Conservation (phyloP, 2,797 vertebrate species). For the Myotis planiceps region DNA sequence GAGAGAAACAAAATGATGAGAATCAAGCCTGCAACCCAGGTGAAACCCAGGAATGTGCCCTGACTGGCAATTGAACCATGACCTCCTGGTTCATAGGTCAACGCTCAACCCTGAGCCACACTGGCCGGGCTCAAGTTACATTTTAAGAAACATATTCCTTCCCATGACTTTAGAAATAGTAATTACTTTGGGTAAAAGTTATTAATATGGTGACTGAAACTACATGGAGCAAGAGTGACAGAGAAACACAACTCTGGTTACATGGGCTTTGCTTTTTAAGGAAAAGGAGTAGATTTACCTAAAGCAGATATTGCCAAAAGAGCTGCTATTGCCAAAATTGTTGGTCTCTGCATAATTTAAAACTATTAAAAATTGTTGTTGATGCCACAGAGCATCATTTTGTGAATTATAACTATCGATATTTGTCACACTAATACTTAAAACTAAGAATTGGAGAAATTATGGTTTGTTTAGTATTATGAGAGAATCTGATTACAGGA, state of each 20-base stretch:
- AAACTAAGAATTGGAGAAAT: background rate
- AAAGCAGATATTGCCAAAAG: background rate
- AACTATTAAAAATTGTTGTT: background rate
- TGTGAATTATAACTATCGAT: background rate
- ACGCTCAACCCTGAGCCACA: too few relatives aligned
- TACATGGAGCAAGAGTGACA: background rate
- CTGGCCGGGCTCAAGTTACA: background rate
- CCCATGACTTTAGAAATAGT: background rate
- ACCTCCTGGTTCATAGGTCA: too few relatives aligned
- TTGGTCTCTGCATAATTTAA: background rate
- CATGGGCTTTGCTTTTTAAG: background rate
- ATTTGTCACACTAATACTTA: background rate
- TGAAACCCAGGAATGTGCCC: too few relatives aligned
- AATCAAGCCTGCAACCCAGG: too few relatives aligned
- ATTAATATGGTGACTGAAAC: background rate
- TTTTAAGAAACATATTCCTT: background rate
- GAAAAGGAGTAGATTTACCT: background rate
- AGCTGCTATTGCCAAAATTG: background rate
- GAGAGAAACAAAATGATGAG: too few relatives aligned
- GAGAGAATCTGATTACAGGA: background rate
- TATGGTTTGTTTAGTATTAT: background rate
- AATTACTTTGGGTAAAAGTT: background rate
- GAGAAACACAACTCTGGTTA: background rate
- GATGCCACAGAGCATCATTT: background rate
- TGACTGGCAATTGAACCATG: too few relatives aligned